Evolutionary conservation across 2,113 vertebrate species (phyloP), one percentile per base, ranked within the genome.

Genomic region (Notarius quadriscutis): DNA sequence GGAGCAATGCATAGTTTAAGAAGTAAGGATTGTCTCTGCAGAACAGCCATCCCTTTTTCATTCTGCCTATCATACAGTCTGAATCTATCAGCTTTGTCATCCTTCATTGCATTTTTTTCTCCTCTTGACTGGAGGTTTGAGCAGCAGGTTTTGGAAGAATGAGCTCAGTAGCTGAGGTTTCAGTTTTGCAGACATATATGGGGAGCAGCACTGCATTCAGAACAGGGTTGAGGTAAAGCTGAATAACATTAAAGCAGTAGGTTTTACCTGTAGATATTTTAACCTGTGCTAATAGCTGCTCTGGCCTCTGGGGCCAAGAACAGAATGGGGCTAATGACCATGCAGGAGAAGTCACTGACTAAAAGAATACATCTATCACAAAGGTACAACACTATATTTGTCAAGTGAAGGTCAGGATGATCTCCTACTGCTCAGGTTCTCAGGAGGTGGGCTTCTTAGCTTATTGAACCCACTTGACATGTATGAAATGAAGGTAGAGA

Each of bases 11-110:
- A 62, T 81, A 48, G 79, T 25, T 15, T 62, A 62, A 62, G 48
- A 81, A 62, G 9, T 48, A 22, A 81, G 30, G 20, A 48, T 10
- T 81, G 79, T 81, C 79, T 62, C 30, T 62, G 30, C 7, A 20
- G 30, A 62, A 41, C 7, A 7, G 41, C 27, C 18, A 71, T 27
- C 30, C 81, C 25, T 67, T 53, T 83, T 69, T 83, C 25, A 51
- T 55, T 71, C 62, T 55, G n/a, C n/a, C 62, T 83, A 63, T 83
- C 63, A 55, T 84, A 30, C 63, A 30, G 48, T 27, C 8, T 69
- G 62, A 67, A 58, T 25, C 27, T 65, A 58, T 60, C 83, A 74
- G 67, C 27, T 74, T 58, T 74, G 67, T 58, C 83, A 71, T 25
- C 67, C 67, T 84, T 71, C 65, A 58, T 34, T 84, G 67, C 48